Conservation (phyloP, 2,888 invertebrate species). For the Oasisia sp. region DNA sequence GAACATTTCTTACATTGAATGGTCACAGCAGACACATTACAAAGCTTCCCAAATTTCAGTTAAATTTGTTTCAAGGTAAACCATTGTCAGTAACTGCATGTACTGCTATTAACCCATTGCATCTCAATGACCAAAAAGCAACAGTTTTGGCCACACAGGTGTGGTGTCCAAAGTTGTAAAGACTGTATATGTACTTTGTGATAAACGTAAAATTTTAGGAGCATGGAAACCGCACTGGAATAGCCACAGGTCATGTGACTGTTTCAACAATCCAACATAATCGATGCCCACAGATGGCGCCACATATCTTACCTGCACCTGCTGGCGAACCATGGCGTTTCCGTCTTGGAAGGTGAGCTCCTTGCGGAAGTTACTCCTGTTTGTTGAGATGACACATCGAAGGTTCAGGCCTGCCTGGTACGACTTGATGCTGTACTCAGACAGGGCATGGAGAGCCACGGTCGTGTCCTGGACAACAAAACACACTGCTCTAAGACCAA, state of each 20-base stretch:
- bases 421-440: slow-evolving; percentile 70
- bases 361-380: not conserved
- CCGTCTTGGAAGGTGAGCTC: not conserved
- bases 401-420: slow-evolving; percentile 62
- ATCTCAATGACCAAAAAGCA: too few species aligned
- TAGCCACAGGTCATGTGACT: not conserved
- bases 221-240: not conserved
- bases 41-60: too few species aligned
- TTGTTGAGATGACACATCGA: slow-evolving; percentile 6
- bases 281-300: too few species aligned
- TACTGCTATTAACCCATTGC: too few species aligned
- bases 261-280: not conserved
- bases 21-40: too few species aligned
- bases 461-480: slow-evolving; percentile 70
- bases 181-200: not conserved
- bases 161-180: too few species aligned
- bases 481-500: not conserved
- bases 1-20: too few species aligned
- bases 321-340: not conserved
- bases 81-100: too few species aligned
- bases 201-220: not conserved
- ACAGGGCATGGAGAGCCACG: slow-evolving; percentile 72
- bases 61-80: too few species aligned
- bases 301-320: not conserved
- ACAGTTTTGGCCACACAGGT: too few species aligned